These are phyloP conservation scores for Coturnix japonica DNA, from an alignment of 2,113 vertebrate genomes.

Conservation along the genomic window DNA sequence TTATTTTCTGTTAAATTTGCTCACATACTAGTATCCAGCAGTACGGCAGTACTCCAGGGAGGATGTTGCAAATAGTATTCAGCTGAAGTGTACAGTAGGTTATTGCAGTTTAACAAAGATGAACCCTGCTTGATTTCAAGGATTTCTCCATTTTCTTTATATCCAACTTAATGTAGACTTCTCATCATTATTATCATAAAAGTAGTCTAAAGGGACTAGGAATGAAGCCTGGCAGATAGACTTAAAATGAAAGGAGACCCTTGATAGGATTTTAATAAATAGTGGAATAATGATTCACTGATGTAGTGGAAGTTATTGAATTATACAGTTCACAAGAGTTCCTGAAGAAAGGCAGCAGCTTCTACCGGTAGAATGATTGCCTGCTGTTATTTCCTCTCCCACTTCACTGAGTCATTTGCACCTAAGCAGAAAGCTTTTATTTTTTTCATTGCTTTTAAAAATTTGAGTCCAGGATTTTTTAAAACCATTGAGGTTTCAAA, in stretches of 20 bases:
- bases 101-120: slow-evolving; percentile 51
- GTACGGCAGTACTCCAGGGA: slow-evolving; percentile 27
- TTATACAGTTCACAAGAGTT: neutral
- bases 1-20: slow-evolving; percentile 49
- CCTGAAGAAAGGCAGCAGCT: neutral
- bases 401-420: neutral
- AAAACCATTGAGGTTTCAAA: neutral
- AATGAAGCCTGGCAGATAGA: slow-evolving; percentile 21
- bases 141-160: slow-evolving; percentile 52
- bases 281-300: neutral
- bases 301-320: slow-evolving; percentile 22
- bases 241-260: slow-evolving; percentile 32
- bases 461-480: neutral
- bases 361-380: neutral
- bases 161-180: slow-evolving; percentile 28
- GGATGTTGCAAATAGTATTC: slow-evolving; percentile 29
- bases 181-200: slow-evolving; percentile 26
- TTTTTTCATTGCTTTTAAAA: neutral
- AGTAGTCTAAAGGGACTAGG: slow-evolving; percentile 6
- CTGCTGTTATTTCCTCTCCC: neutral
- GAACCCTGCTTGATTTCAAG: slow-evolving; percentile 57
- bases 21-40: neutral
- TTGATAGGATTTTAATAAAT: slow-evolving; percentile 55
- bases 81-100: slow-evolving; percentile 34
- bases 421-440: neutral